Evolutionary conservation across 2,797 vertebrate genomes (phyloP).

Genomic region (Chrosomus eos): DNA sequence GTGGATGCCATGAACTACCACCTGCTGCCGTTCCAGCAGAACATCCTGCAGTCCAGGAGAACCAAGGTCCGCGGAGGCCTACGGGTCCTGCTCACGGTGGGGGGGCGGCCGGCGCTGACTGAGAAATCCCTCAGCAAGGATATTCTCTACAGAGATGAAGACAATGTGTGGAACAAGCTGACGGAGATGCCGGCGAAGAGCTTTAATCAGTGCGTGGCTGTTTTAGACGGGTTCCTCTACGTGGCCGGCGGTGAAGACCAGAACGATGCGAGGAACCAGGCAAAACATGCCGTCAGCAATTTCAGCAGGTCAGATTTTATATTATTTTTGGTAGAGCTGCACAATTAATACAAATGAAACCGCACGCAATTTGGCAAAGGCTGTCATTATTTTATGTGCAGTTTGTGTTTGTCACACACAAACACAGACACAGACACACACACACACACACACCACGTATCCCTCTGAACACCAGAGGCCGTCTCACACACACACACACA

Average conservation of each 20-base stretch:
- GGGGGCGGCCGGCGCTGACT: slow-evolving; percentile 93
- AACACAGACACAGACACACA: too few species aligned
- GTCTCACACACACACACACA: too few species aligned
- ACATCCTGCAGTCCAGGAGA: slow-evolving; percentile 96
- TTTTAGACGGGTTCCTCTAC: slow-evolving; percentile 97
- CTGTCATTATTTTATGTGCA: too few species aligned
- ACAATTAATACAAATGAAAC: too few species aligned
- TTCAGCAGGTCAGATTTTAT: slow-evolving; percentile 90
- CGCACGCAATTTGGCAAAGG: too few species aligned
- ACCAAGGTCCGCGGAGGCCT: slow-evolving; percentile 95
- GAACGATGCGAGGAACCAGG: slow-evolving; percentile 99
- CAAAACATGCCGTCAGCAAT: slow-evolving; percentile 98
- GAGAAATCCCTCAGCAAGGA: slow-evolving; percentile 99
- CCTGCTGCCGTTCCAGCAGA: slow-evolving; percentile 95
- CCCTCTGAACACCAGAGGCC: too few species aligned
- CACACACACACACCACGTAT: too few species aligned
- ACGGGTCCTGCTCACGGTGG: slow-evolving; percentile 91
- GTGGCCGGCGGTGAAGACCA: slow-evolving; percentile 98
- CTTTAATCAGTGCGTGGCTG: slow-evolving; percentile 97
- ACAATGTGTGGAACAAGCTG: slow-evolving; percentile 94
- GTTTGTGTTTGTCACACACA: too few species aligned
- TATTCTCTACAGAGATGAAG: slow-evolving; percentile 92
- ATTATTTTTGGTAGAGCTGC: too few species aligned
- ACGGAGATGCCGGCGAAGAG: slow-evolving; percentile 98
- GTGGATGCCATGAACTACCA: slow-evolving; percentile 99